phyloP scores from a whole-genome alignment of 2,113 vertebrate genomes.

The Panthera tigris region DNA sequence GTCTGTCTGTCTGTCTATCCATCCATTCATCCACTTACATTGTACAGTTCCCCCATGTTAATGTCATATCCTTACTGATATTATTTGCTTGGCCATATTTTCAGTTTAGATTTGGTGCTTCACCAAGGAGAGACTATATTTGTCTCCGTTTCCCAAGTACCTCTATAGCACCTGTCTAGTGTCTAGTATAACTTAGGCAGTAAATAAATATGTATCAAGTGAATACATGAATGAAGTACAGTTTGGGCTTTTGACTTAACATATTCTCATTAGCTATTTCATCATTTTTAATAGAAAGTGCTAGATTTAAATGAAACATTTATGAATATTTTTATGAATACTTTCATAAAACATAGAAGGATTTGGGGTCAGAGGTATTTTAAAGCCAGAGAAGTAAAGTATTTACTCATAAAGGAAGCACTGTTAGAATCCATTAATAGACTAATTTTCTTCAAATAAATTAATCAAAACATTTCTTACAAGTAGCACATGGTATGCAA shows the following conservation, averaged over 20 bases:
- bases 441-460: slow-evolving; percentile 32
- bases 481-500: neutral
- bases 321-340: neutral
- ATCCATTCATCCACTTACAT: neutral
- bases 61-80: neutral
- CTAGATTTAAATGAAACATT: neutral
- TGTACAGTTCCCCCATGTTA: neutral
- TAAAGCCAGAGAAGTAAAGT: neutral
- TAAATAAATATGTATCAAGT: neutral
- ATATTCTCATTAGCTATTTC: neutral
- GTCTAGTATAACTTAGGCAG: neutral
- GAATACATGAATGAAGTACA: neutral
- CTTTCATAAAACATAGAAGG: slow-evolving; percentile 7
- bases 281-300: neutral
- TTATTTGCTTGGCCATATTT: neutral
- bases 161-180: neutral
- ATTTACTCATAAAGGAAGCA: neutral
- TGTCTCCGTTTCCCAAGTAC: neutral
- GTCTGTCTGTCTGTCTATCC: neutral
- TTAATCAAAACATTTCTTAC: neutral
- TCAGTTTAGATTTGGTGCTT: neutral
- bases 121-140: neutral
- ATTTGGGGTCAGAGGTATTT: neutral
- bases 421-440: neutral
- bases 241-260: neutral